Evolutionary conservation across 2,113 vertebrate species (phyloP).

Genomic region (Lontra canadensis): DNA sequence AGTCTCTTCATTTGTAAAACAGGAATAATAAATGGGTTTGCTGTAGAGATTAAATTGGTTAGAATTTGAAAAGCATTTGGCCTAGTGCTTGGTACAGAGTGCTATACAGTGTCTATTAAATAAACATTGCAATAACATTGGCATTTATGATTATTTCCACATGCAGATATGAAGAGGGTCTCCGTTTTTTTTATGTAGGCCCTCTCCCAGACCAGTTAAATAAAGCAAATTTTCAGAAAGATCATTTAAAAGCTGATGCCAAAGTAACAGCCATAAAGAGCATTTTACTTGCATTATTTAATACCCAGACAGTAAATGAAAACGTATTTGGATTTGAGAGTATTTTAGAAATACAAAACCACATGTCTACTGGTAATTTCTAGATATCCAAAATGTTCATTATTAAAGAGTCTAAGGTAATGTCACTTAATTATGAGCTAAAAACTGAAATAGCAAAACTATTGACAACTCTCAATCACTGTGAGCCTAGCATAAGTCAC

Average conservation of each 20-base stretch:
- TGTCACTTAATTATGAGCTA: constrained; percentile 21
- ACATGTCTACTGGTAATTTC: not conserved
- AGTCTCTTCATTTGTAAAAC: constrained; percentile 1
- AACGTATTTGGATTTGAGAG: not conserved
- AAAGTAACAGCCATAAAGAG: not conserved
- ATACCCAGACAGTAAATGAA: not conserved
- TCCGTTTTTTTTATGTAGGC: not conserved
- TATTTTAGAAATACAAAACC: constrained; percentile 2
- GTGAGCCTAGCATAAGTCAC: not conserved
- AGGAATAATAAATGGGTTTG: not conserved
- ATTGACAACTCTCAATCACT: constrained; percentile 6
- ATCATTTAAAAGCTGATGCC: constrained; percentile 34
- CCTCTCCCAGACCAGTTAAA: not conserved
- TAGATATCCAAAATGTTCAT: constrained; percentile 2
- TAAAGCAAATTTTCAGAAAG: constrained; percentile 42
- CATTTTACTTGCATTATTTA: not conserved
- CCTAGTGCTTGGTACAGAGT: not conserved
- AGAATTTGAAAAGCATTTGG: constrained; percentile 7
- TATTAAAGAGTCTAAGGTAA: constrained; percentile 10
- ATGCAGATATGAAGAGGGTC: not conserved
- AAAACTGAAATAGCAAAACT: not conserved
- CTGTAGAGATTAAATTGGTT: not conserved
- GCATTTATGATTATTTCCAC: not conserved
- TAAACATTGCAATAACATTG: not conserved
- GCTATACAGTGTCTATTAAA: not conserved